Percentiles rank a stretch among this genome's conserved stretches.
These are phyloP conservation scores for Willisornis vidua DNA, from an alignment of 2,113 vertebrate genomes.

Conservation along the genomic window DNA sequence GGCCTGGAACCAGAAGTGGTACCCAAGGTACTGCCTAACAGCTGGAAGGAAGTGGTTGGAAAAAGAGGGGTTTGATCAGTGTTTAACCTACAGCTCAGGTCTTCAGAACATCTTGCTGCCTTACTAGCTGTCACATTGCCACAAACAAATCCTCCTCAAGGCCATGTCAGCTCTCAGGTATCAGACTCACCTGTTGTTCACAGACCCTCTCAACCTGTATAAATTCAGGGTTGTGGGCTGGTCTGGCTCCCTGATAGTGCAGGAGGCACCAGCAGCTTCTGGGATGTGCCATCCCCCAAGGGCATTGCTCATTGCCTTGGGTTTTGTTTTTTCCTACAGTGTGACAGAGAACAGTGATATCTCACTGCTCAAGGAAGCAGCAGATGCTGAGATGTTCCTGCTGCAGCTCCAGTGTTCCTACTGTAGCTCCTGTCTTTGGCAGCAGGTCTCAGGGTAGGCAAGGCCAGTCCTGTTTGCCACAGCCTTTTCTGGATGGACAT, in stretches of 20 bases:
- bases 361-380: background rate
- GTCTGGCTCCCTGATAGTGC: background rate
- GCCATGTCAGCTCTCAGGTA: fast-evolving
- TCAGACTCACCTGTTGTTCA: background rate
- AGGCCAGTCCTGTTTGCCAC: background rate
- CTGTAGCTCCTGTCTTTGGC: background rate
- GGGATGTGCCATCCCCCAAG: background rate
- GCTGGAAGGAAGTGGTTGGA: background rate
- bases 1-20: background rate
- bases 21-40: fast-evolving
- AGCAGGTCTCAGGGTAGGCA: fast-evolving
- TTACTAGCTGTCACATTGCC: fast-evolving
- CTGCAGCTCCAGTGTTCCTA: background rate
- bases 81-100: background rate
- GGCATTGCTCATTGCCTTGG: fast-evolving
- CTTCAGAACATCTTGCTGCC: background rate
- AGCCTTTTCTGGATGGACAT: background rate
- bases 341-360: background rate
- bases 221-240: background rate
- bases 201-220: fast-evolving
- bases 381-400: background rate
- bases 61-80: background rate
- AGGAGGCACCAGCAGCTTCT: fast-evolving
- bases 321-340: background rate
- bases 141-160: background rate